These are phyloP conservation scores for Nipponia nippon DNA, from an alignment of 2,113 vertebrate genomes.

Conservation along the genomic window DNA sequence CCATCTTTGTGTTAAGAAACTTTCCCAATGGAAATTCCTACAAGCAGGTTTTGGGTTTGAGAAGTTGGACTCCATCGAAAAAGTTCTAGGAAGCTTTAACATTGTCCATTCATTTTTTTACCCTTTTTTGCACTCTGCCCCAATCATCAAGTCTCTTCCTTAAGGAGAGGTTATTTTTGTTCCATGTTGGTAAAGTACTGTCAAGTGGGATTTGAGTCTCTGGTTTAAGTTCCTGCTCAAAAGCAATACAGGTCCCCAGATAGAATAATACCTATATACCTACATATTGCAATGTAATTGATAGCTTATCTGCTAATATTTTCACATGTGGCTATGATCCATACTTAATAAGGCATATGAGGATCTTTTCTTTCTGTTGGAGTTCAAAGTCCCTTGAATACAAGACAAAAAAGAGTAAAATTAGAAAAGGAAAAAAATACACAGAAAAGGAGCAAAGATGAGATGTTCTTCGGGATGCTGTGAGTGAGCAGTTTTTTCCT, in stretches of 20 bases:
- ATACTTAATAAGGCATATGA: neutral
- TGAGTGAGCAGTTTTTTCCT: neutral
- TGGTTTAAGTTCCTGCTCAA: neutral
- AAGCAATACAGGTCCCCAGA: neutral
- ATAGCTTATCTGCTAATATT: neutral
- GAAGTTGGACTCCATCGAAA: neutral
- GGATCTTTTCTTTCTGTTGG: neutral
- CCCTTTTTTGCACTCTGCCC: neutral
- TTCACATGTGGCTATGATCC: neutral
- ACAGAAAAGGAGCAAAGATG: neutral
- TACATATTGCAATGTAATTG: neutral
- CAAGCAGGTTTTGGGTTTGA: neutral
- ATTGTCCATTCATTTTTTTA: neutral
- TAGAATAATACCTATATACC: neutral
- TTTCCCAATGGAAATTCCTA: neutral
- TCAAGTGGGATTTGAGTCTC: neutral
- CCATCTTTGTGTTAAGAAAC: neutral
- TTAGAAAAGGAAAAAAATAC: neutral
- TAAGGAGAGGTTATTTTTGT: neutral
- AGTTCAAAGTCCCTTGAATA: neutral
- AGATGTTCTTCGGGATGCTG: neutral
- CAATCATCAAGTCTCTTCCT: neutral
- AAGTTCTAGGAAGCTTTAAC: neutral
- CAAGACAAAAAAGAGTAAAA: neutral
- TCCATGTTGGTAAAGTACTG: neutral